Conservation (phyloP, 2,113 vertebrate species). For the Poeciliopsis prolifica region DNA sequence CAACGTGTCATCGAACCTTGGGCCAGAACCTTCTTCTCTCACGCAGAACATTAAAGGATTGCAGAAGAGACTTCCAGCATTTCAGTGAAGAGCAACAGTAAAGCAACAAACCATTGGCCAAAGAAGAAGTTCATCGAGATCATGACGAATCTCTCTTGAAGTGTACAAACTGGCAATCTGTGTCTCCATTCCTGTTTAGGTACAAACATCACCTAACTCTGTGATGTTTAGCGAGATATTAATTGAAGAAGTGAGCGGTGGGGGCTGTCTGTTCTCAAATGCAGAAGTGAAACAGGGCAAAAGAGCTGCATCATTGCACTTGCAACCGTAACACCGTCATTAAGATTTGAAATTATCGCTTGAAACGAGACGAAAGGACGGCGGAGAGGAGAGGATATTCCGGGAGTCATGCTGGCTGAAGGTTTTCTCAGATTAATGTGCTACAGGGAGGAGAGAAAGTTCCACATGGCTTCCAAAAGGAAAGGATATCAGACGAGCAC, state of each 20-base stretch:
- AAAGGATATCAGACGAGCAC: conserved; percentile 6
- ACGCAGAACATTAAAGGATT: not conserved
- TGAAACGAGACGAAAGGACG: not conserved
- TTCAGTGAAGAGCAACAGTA: not conserved
- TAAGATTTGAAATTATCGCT: not conserved
- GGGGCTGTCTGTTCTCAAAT: conserved; percentile 21
- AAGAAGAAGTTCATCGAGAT: not conserved
- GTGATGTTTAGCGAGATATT: conserved; percentile 24
- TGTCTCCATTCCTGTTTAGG: not conserved
- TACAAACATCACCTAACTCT: no score
- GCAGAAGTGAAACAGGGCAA: conserved; percentile 74
- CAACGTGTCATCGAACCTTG: not conserved
- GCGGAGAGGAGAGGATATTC: not conserved
- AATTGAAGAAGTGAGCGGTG: conserved; percentile 65
- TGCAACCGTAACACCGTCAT: no score
- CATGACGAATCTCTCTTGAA: not conserved
- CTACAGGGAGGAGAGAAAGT: conserved; percentile 64
- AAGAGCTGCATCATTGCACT: not conserved
- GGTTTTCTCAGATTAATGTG: conserved; percentile 65
- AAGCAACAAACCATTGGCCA: not conserved
- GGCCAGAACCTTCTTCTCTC: not conserved
- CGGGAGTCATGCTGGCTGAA: conserved; percentile 72
- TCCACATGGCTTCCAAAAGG: conserved; percentile 13
- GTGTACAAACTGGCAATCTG: not conserved
- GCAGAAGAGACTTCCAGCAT: not conserved